Base-by-base conservation (phyloP, 1,140 invertebrate species). In the silkworm (Bombyx mori) region DNA sequence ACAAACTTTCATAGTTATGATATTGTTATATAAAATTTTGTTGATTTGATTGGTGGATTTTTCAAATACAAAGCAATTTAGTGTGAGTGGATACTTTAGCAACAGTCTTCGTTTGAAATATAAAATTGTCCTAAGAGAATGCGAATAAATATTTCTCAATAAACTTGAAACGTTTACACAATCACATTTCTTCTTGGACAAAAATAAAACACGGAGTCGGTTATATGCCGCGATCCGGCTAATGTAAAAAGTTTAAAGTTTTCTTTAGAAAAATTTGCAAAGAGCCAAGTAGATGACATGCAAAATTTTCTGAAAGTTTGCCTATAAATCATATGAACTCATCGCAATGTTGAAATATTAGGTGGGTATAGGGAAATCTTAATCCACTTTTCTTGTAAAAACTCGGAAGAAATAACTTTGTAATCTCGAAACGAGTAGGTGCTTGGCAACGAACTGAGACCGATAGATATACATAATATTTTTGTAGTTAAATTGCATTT, bases 181-280 rank as follows among this genome's bases (percentile, higher is more conserved):
- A 35, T 35, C 4, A 35, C 26, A 35, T 35, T 35, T 35, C 26
- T 35, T 35, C 26, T 35, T 35, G 26, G 26, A 35, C 26, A 2
- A 35, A 35, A 35, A 35, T 35, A 35, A 35, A 35, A 35, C 26
- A 35, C 4, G 26, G 26, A 35, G 26, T 35, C 26, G 26, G 26
- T 35, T 35, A 35, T 35, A 35, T 5, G 26, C 26, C 26, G 4
- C 26, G 26, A 35, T 35, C 26, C 26, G 26, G 73, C 75, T 77
- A 71, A 80, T 72, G 76, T 74, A 76, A 77, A 75, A 82, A 77
- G 71, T 79, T 82, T 75, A 79, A 84, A 85, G 75, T 78, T 82
- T 68, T 75, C 74, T 75, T 80, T 74, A 69, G 71, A 77, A 75
- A 79, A 72, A 69, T 73, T 75, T 60, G 63, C 71, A 72, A 71